phyloP scores from a whole-genome alignment of 2,113 vertebrate species.

The Crypturellus undulatus region DNA sequence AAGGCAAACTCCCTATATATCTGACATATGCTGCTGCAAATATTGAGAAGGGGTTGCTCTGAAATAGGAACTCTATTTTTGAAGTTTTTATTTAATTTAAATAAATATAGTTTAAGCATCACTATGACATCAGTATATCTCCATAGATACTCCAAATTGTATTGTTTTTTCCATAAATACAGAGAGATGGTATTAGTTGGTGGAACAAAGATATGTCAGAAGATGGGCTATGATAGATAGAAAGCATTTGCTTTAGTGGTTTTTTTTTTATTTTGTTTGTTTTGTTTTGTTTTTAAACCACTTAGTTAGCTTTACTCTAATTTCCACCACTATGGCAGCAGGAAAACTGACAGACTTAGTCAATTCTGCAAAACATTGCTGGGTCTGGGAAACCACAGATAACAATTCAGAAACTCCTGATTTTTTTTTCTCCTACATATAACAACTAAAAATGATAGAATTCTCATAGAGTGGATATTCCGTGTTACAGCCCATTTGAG shows the following conservation, averaged over 20 bases:
- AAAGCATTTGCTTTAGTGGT: background rate
- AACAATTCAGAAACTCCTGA: background rate
- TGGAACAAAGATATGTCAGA: background rate
- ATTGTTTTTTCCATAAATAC: background rate
- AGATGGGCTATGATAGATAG: background rate
- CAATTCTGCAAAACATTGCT: background rate
- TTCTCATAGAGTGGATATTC: background rate
- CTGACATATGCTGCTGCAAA: background rate
- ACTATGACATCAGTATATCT: background rate
- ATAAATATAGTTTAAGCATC: background rate
- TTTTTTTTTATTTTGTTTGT: no score
- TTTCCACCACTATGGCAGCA: background rate
- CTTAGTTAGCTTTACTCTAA: background rate
- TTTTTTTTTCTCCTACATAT: background rate
- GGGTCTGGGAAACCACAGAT: background rate
- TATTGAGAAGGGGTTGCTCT: background rate
- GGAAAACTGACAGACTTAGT: background rate
- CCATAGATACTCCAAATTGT: background rate
- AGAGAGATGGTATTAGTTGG: background rate
- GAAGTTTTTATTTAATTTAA: background rate
- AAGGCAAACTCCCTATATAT: background rate
- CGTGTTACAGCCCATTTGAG: background rate
- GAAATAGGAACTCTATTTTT: background rate
- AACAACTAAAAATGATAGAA: background rate
- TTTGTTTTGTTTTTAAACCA: background rate